phyloP scores from a whole-genome alignment of 2,888 invertebrate genomes.

The Pristionchus mayeri region DNA sequence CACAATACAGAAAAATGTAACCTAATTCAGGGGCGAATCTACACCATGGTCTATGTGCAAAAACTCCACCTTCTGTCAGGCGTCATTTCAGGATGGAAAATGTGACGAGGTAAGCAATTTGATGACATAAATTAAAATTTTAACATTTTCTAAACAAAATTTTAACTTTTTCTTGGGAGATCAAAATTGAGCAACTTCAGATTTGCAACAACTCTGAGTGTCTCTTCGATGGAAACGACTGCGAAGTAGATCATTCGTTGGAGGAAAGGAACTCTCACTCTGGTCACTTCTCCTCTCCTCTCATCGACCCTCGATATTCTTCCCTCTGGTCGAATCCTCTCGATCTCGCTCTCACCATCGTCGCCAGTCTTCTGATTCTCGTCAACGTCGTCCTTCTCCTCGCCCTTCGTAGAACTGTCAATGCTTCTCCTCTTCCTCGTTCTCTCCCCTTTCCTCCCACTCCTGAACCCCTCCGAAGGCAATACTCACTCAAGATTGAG shows the following conservation, averaged over 20 bases:
- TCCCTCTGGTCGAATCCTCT: not conserved
- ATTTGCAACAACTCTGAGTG: not conserved
- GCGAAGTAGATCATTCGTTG: not conserved
- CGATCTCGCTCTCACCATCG: not conserved
- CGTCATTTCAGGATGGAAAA: conserved; percentile 12
- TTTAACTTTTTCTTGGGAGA: not conserved
- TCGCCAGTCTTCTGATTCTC: too few species aligned
- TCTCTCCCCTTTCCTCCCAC: not conserved
- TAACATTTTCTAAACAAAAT: not conserved
- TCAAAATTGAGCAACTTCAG: not conserved
- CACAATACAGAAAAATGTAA: not conserved
- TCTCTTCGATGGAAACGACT: not conserved
- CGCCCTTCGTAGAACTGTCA: not conserved
- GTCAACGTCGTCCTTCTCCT: not conserved
- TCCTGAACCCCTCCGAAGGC: not conserved
- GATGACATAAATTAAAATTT: too few species aligned
- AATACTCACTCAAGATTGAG: too few species aligned
- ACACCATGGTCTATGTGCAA: not conserved
- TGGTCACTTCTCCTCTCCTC: not conserved
- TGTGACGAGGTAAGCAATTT: not conserved
- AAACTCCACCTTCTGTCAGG: not conserved
- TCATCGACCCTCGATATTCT: not conserved
- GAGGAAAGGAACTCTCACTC: too few species aligned
- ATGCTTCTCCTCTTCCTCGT: not conserved
- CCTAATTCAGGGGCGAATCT: not conserved